A percentile compares a stretch with the other conserved stretches of the same genome.
These are phyloP conservation scores for Notoglanidium macrostoma DNA, from an alignment of 2,797 vertebrate species.

Conservation along the genomic window DNA sequence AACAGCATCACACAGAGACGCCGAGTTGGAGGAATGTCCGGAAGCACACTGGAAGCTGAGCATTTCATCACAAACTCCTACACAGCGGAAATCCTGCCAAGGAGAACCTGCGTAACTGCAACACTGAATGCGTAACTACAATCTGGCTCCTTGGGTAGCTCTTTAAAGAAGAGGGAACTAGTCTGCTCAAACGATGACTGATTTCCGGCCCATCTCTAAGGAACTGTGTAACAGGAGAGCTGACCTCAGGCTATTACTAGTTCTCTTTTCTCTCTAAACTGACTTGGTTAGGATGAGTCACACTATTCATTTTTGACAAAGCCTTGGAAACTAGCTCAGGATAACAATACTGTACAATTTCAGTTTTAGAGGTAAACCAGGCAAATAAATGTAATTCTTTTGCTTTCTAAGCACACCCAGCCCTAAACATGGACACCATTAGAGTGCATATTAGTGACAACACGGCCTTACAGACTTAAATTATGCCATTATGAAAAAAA, in stretches of 20 bases:
- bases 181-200: conserved; percentile 34
- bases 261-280: conserved; percentile 57
- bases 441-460: not conserved
- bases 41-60: conserved; percentile 52
- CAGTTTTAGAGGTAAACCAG: not conserved
- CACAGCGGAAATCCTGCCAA: conserved; percentile 69
- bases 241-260: conserved; percentile 20
- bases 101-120: conserved; percentile 42
- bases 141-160: not conserved
- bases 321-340: not conserved
- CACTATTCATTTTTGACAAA: not conserved
- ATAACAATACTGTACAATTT: not conserved
- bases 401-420: not conserved
- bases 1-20: conserved; percentile 39
- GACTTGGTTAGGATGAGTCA: conserved; percentile 60
- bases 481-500: conserved; percentile 7
- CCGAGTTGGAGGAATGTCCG: conserved; percentile 43
- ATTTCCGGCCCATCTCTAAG: conserved; percentile 38
- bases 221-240: conserved; percentile 21
- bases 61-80: conserved; percentile 66
- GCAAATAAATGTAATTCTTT: not conserved
- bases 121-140: conserved; percentile 16
- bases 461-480: not conserved
- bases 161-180: conserved; percentile 51
- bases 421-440: conserved; percentile 3